Evolutionary conservation across 2,113 vertebrate genomes (phyloP).

Genomic region (Tautogolabrus adspersus): DNA sequence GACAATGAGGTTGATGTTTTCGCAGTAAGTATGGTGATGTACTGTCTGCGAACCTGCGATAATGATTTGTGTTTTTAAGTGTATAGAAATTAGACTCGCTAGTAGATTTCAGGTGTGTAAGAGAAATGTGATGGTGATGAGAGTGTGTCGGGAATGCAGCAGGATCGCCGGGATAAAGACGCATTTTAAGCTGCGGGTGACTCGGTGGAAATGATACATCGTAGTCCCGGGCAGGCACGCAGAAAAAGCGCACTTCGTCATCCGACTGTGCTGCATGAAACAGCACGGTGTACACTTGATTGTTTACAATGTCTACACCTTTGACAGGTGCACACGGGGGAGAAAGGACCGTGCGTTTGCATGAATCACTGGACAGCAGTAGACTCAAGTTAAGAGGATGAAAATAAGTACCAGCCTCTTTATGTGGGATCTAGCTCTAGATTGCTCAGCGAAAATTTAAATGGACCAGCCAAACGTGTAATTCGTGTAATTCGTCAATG

Average conservation of each 20-base stretch:
- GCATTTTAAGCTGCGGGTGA: neutral
- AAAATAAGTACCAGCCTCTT: conserved; percentile 40
- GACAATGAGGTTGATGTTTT: conserved; percentile 86
- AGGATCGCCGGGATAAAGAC: neutral
- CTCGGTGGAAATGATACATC: neutral
- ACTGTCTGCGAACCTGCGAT: conserved; percentile 6
- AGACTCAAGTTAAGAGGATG: conserved; percentile 61
- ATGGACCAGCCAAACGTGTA: neutral
- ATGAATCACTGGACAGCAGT: conserved; percentile 26
- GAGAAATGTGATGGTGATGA: conserved; percentile 1
- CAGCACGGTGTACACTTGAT: conserved; percentile 8
- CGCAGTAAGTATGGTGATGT: conserved; percentile 81
- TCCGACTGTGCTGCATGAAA: conserved; percentile 13
- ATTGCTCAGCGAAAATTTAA: conserved; percentile 26
- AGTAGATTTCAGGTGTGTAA: conserved; percentile 23
- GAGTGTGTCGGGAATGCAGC: conserved; percentile 22
- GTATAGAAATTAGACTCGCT: neutral
- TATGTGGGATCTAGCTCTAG: conserved; percentile 13
- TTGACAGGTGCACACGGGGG: conserved; percentile 32
- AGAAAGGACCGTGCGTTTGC: neutral
- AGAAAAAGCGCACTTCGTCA: conserved; percentile 8
- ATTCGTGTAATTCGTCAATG: conserved; percentile 7
- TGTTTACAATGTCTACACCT: conserved; percentile 32
- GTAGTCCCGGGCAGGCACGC: neutral
- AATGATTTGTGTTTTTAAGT: neutral